Evolutionary conservation across 2,888 invertebrate genomes (phyloP).

Genomic region (Macrosoma leucophasiata): DNA sequence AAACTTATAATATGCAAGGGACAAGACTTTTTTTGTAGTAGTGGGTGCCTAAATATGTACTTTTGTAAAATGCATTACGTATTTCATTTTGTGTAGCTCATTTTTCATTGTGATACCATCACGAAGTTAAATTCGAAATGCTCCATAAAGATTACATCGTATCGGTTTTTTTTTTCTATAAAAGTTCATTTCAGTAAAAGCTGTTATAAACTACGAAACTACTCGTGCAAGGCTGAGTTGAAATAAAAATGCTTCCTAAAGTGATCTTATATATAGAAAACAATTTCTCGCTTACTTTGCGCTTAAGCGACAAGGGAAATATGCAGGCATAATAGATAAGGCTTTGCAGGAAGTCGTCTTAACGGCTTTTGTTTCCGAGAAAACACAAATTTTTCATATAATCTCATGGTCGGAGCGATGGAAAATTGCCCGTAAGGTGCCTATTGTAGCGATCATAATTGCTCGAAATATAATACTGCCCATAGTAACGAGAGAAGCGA

Average conservation of each 20-base stretch:
- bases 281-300: conserved; percentile 68
- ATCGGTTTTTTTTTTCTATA: too few species aligned
- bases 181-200: too few species aligned
- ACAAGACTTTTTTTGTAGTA: too few species aligned
- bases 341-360: conserved; percentile 53
- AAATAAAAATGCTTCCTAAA: conserved; percentile 21
- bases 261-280: conserved; percentile 50
- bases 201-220: too few species aligned
- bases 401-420: conserved; percentile 35
- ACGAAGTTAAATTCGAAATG: too few species aligned
- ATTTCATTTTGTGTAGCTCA: too few species aligned
- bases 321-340: conserved; percentile 59
- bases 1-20: too few species aligned
- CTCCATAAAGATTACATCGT: too few species aligned
- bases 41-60: too few species aligned
- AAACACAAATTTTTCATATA: conserved; percentile 59
- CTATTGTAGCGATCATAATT: conserved; percentile 45
- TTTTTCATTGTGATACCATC: too few species aligned
- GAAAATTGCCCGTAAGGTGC: conserved; percentile 52
- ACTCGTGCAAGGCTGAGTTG: too few species aligned
- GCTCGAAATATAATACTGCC: conserved; percentile 39
- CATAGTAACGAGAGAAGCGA: conserved; percentile 32
- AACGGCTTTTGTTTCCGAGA: conserved; percentile 62
- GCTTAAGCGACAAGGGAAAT: conserved; percentile 53
- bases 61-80: too few species aligned